Percentiles rank a stretch among this genome's conserved stretches.
These are phyloP conservation scores for Drosophila conformis DNA, from an alignment of 2,888 invertebrate species.

Conservation along the genomic window DNA sequence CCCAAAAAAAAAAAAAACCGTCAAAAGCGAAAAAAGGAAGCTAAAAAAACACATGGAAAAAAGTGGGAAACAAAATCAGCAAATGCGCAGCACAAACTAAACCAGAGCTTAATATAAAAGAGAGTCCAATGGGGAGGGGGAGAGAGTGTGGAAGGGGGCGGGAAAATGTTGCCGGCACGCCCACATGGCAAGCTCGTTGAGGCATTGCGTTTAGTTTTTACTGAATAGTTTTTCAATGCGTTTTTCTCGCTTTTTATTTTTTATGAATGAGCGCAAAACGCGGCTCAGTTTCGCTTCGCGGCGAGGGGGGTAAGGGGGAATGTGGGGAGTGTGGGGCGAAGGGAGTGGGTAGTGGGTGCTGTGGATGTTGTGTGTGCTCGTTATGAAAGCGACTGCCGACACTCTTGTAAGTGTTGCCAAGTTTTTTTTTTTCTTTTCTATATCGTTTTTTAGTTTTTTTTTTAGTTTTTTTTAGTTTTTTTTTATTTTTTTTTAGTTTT, in stretches of 20 bases:
- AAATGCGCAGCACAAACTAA: constrained; percentile 56
- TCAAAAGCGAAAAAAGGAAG: constrained; percentile 8
- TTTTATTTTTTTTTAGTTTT: constrained; percentile 41
- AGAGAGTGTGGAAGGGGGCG: neutral
- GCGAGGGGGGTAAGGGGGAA: neutral
- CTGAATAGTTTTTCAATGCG: constrained; percentile 55
- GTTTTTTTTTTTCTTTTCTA: neutral
- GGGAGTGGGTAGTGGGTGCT: constrained; percentile 12
- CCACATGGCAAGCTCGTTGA: constrained; percentile 40
- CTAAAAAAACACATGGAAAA: constrained; percentile 9
- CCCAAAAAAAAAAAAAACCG: constrained; percentile 14
- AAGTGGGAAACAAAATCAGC: constrained; percentile 47
- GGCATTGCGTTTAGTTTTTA: constrained; percentile 55
- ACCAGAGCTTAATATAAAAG: constrained; percentile 26
- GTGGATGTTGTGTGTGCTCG: constrained; percentile 42
- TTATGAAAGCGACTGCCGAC: constrained; percentile 58
- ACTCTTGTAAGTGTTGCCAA: constrained; percentile 72
- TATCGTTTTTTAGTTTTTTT: constrained; percentile 11
- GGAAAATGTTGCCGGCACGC: constrained; percentile 39
- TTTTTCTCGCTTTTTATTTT: constrained; percentile 20
- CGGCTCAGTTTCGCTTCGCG: constrained; percentile 22
- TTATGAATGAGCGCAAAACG: constrained; percentile 50
- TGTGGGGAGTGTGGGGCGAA: neutral
- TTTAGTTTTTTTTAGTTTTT: neutral
- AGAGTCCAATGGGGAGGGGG: neutral